These are phyloP conservation scores for Mus spretus DNA, from an alignment of 2,797 vertebrate genomes.

Conservation along the genomic window DNA sequence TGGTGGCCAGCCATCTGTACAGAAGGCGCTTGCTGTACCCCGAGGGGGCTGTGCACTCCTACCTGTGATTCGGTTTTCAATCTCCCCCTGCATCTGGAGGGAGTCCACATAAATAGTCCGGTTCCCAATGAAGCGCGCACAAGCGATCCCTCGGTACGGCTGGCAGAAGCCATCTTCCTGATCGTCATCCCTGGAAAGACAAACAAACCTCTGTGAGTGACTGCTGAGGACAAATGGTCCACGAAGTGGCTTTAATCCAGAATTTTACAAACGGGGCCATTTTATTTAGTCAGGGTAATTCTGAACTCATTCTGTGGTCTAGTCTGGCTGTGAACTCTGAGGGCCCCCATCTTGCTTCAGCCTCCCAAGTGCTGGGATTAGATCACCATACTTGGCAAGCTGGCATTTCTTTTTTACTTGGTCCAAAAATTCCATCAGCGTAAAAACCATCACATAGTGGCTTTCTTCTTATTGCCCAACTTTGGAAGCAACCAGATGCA, in stretches of 20 bases:
- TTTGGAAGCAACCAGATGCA: neutral
- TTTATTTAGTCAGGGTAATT: neutral
- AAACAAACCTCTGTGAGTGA: slow-evolving; percentile 66
- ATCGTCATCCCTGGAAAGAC: slow-evolving; percentile 89
- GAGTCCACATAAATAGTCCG: slow-evolving; percentile 98
- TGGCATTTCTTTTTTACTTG: too few relatives aligned
- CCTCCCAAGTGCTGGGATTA: neutral
- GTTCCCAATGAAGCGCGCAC: slow-evolving; percentile 98
- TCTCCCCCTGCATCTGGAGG: slow-evolving; percentile 98
- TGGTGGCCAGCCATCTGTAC: fast-evolving
- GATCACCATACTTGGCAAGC: neutral
- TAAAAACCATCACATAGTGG: neutral
- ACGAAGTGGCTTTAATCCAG: neutral
- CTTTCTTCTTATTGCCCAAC: neutral
- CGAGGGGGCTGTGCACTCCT: slow-evolving; percentile 62
- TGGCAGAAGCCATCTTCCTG: slow-evolving; percentile 97
- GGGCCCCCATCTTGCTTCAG: neutral
- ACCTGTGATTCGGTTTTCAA: slow-evolving; percentile 99
- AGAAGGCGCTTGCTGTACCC: neutral
- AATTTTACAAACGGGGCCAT: neutral
- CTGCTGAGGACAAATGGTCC: neutral
- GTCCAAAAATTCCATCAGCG: neutral
- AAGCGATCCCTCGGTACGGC: slow-evolving; percentile 97
- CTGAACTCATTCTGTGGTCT: neutral
- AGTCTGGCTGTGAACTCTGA: neutral